Conservation (phyloP, 1,140 invertebrate species). For the Hermetia illucens region DNA sequence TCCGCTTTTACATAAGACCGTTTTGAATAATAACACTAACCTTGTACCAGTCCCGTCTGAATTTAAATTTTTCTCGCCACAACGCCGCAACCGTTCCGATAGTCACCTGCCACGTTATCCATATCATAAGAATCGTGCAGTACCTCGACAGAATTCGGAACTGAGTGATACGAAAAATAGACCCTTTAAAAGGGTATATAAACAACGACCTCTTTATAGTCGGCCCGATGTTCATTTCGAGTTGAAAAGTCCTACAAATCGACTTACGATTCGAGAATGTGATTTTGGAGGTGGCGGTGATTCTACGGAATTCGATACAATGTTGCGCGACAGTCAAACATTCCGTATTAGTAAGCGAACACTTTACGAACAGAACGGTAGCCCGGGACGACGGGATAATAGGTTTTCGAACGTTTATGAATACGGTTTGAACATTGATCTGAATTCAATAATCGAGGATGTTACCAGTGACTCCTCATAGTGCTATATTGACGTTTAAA, state of each 20-base stretch:
- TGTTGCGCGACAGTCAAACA: conserved; percentile 30
- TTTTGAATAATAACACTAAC: conserved; percentile 15
- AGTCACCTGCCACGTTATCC: conserved; percentile 16
- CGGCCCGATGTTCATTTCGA: conserved; percentile 24
- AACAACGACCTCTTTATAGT: too few species aligned
- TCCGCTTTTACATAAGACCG: conserved; percentile 16
- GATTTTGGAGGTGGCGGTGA: conserved; percentile 30
- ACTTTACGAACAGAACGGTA: conserved; percentile 30
- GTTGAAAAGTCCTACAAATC: conserved; percentile 27
- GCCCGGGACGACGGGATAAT: conserved; percentile 25
- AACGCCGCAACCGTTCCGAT: conserved; percentile 20
- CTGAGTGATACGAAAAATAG: conserved; percentile 1
- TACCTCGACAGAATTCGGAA: conserved; percentile 22
- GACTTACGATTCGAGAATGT: conserved; percentile 27
- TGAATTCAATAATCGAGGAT: conserved; percentile 31
- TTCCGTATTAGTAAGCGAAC: conserved; percentile 32
- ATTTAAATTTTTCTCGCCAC: conserved; percentile 28
- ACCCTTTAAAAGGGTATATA: too few species aligned
- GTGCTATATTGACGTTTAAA: conserved; percentile 9
- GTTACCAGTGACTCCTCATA: conserved; percentile 30
- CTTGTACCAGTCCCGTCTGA: conserved; percentile 21
- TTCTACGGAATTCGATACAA: conserved; percentile 30
- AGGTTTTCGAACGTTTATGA: conserved; percentile 30
- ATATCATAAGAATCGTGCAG: conserved; percentile 21
- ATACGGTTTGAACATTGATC: conserved; percentile 30